Conservation (phyloP, 2,888 invertebrate genomes). For the Craniophora ligustri region DNA sequence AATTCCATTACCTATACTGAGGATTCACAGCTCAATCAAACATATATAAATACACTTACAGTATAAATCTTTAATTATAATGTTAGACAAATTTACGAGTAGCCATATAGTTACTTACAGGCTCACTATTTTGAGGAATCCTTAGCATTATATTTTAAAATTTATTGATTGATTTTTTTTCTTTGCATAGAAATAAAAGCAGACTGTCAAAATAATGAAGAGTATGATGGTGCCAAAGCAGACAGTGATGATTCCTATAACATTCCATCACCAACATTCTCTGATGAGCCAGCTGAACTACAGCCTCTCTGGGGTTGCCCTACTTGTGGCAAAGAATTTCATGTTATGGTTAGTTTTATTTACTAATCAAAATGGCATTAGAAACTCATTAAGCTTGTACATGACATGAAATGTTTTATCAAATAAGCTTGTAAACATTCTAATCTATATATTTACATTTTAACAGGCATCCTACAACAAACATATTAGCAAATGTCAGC, state of each 20-base stretch:
- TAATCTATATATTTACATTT: not conserved
- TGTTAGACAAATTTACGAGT: too few relatives aligned
- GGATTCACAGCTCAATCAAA: too few relatives aligned
- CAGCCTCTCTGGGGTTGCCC: constrained; percentile 65
- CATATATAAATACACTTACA: too few relatives aligned
- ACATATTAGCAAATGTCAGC: constrained; percentile 66
- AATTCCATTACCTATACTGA: too few relatives aligned
- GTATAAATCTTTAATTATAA: too few relatives aligned
- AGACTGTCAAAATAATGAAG: constrained; percentile 57
- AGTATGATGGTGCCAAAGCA: constrained; percentile 44
- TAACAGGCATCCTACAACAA: constrained; percentile 72
- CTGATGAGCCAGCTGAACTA: constrained; percentile 67
- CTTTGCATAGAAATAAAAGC: constrained; percentile 43
- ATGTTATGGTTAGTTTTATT: constrained; percentile 66
- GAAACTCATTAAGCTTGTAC: not conserved
- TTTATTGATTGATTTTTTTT: not conserved
- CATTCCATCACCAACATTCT: constrained; percentile 71
- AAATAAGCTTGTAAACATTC: not conserved
- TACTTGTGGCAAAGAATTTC: constrained; percentile 70
- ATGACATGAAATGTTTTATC: too few relatives aligned
- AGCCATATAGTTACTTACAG: too few relatives aligned
- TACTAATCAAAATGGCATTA: not conserved
- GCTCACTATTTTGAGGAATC: too few relatives aligned
- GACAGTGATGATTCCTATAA: constrained; percentile 73
- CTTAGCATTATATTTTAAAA: too few relatives aligned